These are phyloP conservation scores for Amblyteles armatorius DNA, from an alignment of 2,888 invertebrate species.

Conservation along the genomic window DNA sequence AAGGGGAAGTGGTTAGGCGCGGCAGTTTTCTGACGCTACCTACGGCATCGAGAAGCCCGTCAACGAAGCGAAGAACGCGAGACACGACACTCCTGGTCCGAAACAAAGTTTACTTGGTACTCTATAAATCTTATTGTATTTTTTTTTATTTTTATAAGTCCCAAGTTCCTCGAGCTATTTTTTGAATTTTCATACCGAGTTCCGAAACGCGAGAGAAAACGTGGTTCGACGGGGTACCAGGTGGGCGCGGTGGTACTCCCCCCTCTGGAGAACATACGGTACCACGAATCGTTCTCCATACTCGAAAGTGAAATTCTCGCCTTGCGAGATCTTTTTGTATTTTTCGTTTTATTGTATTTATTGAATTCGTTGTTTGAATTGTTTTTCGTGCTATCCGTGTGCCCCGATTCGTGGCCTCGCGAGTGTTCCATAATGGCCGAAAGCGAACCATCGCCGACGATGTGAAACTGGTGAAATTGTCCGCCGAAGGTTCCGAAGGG, in stretches of 20 bases:
- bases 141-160: background rate
- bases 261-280: slow-evolving; percentile 54
- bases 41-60: slow-evolving; percentile 71
- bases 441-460: slow-evolving; percentile 18
- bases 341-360: background rate
- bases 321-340: slow-evolving; percentile 6
- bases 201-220: background rate
- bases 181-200: background rate
- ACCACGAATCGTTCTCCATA: slow-evolving; percentile 17
- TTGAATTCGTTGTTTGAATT: background rate
- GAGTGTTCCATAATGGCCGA: slow-evolving; percentile 60
- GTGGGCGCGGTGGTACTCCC: slow-evolving; percentile 61
- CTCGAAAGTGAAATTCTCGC: slow-evolving; percentile 14
- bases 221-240: slow-evolving; percentile 39
- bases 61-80: slow-evolving; percentile 45
- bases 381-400: slow-evolving; percentile 7
- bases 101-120: slow-evolving; percentile 27
- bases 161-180: background rate
- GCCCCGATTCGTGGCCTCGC: slow-evolving; percentile 42
- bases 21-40: slow-evolving; percentile 80
- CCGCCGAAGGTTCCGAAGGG: background rate
- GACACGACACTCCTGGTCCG: slow-evolving; percentile 3
- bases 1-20: slow-evolving; percentile 75
- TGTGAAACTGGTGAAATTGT: background rate
- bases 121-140: background rate